These are phyloP conservation scores for Hippocampus comes DNA, from an alignment of 2,113 vertebrate genomes.

Conservation along the genomic window DNA sequence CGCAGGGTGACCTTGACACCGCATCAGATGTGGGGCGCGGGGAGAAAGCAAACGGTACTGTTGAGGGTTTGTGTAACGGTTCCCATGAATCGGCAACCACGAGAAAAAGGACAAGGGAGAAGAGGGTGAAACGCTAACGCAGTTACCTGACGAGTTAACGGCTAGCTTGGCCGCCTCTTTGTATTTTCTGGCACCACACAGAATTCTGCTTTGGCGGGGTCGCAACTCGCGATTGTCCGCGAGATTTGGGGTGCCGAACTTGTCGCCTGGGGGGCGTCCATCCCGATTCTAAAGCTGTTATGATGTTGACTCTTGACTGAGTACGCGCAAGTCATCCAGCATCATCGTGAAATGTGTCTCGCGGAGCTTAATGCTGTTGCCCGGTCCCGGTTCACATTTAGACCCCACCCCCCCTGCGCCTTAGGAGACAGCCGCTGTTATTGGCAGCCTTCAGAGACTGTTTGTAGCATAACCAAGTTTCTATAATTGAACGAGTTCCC, in stretches of 20 bases:
- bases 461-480: conserved; percentile 64
- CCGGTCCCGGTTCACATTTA: conserved; percentile 36
- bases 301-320: not conserved
- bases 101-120: no score
- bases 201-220: no score
- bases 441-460: conserved; percentile 59
- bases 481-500: conserved; percentile 63
- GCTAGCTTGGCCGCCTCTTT: no score
- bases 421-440: conserved; percentile 42
- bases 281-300: not conserved
- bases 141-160: no score
- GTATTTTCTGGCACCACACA: no score
- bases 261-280: no score
- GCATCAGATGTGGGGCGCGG: conserved; percentile 2
- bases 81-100: no score
- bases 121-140: no score
- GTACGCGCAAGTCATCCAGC: not conserved
- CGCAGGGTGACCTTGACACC: conserved; percentile 30
- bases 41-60: not conserved
- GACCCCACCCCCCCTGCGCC: conserved; percentile 13
- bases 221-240: no score
- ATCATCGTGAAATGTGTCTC: not conserved
- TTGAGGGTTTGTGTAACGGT: no score
- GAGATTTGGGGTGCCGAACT: no score
- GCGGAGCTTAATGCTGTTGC: conserved; percentile 31